These are phyloP conservation scores for Balanococcus diminutus DNA, from an alignment of 2,888 invertebrate genomes.

Conservation along the genomic window DNA sequence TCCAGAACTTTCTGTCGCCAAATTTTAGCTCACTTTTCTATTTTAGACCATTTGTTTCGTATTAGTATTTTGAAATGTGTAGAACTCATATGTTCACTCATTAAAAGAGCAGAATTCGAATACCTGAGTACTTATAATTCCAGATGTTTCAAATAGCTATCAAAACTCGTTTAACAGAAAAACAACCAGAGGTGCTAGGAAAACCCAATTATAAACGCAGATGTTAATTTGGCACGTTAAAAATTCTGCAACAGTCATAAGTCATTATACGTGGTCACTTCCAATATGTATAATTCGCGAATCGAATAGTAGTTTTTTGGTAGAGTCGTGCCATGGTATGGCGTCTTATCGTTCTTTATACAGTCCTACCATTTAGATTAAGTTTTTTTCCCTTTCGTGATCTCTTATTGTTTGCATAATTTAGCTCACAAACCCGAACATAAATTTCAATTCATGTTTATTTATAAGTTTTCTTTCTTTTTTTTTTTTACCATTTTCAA, in stretches of 20 bases:
- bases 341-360: background rate
- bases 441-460: conserved; percentile 38
- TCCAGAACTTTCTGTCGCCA: background rate
- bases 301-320: background rate
- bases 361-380: background rate
- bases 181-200: background rate
- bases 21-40: background rate
- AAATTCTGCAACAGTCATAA: background rate
- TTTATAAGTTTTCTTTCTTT: conserved; percentile 19
- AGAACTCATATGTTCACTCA: too few relatives aligned
- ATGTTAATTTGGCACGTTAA: background rate
- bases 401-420: conserved; percentile 18
- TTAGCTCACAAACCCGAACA: conserved; percentile 7
- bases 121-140: background rate
- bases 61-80: too few relatives aligned
- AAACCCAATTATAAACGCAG: background rate
- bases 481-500: background rate
- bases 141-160: background rate
- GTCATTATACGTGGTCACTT: background rate
- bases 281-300: background rate
- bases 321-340: background rate
- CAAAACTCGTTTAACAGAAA: background rate
- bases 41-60: too few relatives aligned
- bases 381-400: background rate
- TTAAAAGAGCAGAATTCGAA: background rate